phyloP scores from a whole-genome alignment of 1,140 invertebrate species.

The Drosophila ambigua region DNA sequence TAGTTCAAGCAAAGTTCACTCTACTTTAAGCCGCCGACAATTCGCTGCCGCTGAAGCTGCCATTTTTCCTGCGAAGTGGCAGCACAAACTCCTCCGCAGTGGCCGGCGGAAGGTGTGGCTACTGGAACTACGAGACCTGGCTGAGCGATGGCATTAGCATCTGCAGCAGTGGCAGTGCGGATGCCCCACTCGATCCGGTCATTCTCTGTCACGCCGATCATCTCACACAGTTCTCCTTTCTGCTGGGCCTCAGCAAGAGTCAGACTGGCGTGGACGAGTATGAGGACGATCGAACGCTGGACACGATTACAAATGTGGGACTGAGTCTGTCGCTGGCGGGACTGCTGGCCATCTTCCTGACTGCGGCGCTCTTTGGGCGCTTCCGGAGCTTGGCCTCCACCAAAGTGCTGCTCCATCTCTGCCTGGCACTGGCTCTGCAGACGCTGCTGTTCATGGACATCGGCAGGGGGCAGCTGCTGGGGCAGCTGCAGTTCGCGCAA shows the following conservation, averaged over 20 bases:
- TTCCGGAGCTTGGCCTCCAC: constrained; percentile 87
- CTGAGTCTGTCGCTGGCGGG: constrained; percentile 86
- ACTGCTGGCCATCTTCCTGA: constrained; percentile 86
- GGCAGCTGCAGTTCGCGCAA: constrained; percentile 23
- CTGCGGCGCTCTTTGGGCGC: constrained; percentile 85
- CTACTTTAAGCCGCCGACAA: constrained; percentile 20
- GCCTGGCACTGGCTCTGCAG: constrained; percentile 86
- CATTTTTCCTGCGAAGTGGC: constrained; percentile 55
- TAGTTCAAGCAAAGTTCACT: not conserved
- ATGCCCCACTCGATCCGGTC: not conserved
- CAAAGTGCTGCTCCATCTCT: constrained; percentile 87
- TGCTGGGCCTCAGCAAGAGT: constrained; percentile 82
- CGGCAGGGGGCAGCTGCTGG: constrained; percentile 50
- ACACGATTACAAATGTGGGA: constrained; percentile 86
- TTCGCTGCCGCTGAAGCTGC: constrained; percentile 41
- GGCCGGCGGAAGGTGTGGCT: constrained; percentile 57
- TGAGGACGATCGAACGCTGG: constrained; percentile 84
- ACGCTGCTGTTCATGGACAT: constrained; percentile 84
- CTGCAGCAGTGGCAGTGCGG: not conserved
- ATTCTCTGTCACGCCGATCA: constrained; percentile 86
- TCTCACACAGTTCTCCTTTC: constrained; percentile 87
- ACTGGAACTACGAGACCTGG: constrained; percentile 79
- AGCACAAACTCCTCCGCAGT: not conserved
- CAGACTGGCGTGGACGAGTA: not conserved
- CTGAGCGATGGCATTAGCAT: constrained; percentile 56